Evolutionary conservation across 2,888 invertebrate species (phyloP), one percentile per base, ranked within the genome.

Genomic region (Phymatocera aterrima): DNA sequence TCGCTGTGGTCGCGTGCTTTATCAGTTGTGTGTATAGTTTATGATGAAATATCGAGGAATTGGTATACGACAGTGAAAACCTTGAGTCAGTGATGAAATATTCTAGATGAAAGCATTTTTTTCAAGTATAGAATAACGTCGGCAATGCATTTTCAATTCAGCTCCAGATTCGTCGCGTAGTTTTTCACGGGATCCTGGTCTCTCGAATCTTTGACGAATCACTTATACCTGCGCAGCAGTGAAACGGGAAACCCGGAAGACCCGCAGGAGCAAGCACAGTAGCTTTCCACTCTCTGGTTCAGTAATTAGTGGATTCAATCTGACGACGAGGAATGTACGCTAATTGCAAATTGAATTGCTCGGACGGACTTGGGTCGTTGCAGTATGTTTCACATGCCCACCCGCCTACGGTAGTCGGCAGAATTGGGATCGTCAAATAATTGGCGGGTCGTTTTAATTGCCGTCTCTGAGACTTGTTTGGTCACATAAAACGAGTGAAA

Each of bases 391-490:
- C 54, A 64, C 4, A 57, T 8, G 8, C 40, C 40, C 40, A 40
- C 4, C 4, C 40, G 40, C 8, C 4, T 8, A 4, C 8, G 8
- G 24, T 57, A 2, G n/a, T 6, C 15, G 5, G 61, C 37, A 18
- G 31, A 34, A 31, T 51, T n/a, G 78, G 86, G 86, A 86, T 86
- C 87, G 84, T 85, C 86, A 87, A 86, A 86, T 86, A 85, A 85
- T 85, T 87, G 86, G 86, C 88, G 87, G 88, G 88, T 88, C 85
- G 87, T 87, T 89, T 88, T 87, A 88, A 89, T 88, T 87, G 87
- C 84, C 81, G 84, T 82, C 81, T 83, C 79, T n/a, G n/a, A n/a
- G 77, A 64, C 37, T 64, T 37, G 68, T 43, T 68, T 68, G 24
- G 28, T n/a, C 68, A 21, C 6, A 12, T 6, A 3, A 68, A 43